A percentile compares a stretch with the other conserved stretches of the same genome.
Conservation (phyloP, 2,888 invertebrate genomes). For the Coronaproctus castanopsis region DNA sequence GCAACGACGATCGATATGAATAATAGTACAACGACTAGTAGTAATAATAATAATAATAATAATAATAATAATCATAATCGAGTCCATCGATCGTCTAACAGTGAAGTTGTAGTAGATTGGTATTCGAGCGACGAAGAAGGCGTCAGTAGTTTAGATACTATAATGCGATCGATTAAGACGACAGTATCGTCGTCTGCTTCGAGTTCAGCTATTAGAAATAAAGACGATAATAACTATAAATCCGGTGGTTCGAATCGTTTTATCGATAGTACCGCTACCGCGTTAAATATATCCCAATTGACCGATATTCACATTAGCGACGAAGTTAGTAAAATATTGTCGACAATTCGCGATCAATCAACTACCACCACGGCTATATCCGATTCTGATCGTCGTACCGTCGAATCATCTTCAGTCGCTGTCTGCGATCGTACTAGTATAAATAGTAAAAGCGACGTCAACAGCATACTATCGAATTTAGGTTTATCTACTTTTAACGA, state of each 20-base stretch:
- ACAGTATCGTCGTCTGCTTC: not conserved
- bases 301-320: conserved; percentile 17
- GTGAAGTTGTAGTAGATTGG: conserved; percentile 37
- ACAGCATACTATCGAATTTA: not conserved
- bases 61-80: no score
- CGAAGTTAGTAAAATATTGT: conserved; percentile 18
- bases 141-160: conserved; percentile 5
- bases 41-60: no score
- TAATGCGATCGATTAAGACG: conserved; percentile 10
- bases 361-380: not conserved
- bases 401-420: not conserved
- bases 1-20: not conserved
- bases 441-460: not conserved
- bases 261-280: not conserved
- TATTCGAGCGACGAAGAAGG: conserved; percentile 57
- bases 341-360: conserved; percentile 13
- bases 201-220: not conserved
- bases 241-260: not conserved
- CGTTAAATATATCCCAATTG: conserved; percentile 8
- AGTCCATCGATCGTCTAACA: no score
- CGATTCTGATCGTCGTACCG: not conserved
- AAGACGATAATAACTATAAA: not conserved
- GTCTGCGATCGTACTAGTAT: not conserved
- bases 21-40: not conserved
- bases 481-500: not conserved